Evolutionary conservation across 2,888 invertebrate genomes (phyloP), one percentile per base, ranked within the genome.

Genomic region (Cataglyphis albicans): DNA sequence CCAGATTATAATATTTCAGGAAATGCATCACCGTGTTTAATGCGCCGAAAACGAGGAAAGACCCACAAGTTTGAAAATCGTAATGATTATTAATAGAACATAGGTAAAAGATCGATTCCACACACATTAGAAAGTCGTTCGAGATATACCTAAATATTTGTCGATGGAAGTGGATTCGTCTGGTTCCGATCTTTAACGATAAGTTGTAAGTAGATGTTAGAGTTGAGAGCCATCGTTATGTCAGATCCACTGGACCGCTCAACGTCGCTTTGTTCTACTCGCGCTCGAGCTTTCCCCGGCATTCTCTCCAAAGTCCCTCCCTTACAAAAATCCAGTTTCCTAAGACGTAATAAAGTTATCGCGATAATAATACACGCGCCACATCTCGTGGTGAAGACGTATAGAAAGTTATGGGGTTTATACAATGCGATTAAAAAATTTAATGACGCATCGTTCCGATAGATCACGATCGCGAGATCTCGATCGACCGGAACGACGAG

Each of bases 221-320:
- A 44, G 59, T 59, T 35, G 57, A 78, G 68, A 68, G 29, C 12
- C 44, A 44, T 78, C 44, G 10, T 25, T 29, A 6, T 32, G 32
- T 48, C n/a, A 41, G 38, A 78, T 15, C 3, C 21, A 68, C 32
- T 21, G 12, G 44, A 29, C 57, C 44, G 41, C 59, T 32, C 78
- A 70, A 80, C 41, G 70, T 80, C 44, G 72, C 78, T 59, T 80
- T 70, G 78, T 72, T 68, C 57, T 29, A 41, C 67, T 78, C 78
- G 59, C 41, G 41, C 35, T 59, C 78, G 32, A 32, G 9, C 44
- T 70, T 70, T 59, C 57, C 32, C 21, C 32, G 10, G 57, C 15
- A 10, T 18, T 67, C 67, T 68, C 67, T 15, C 25, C 67, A 9
- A 44, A 35, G 59, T 70, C 67, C 21, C 21, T 59, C 55, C 41